Conservation (phyloP, 2,888 invertebrate genomes). For the Drosophila pseudotakahashii region DNA sequence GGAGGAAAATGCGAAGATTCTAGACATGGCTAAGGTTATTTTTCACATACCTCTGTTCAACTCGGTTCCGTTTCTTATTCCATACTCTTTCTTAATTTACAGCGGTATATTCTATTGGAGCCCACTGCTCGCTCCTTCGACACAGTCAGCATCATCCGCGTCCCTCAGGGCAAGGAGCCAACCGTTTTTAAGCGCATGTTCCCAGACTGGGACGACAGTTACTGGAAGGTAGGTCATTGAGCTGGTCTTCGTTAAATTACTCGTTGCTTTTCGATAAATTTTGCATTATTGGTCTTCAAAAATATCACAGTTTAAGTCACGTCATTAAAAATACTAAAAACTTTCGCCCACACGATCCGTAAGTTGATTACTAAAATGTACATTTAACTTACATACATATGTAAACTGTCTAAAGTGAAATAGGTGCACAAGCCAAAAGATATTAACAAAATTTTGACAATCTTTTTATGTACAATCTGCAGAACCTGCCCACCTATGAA, state of each 20-base stretch:
- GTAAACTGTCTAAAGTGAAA: too few species aligned
- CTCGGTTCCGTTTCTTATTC: not conserved
- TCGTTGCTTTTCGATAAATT: not conserved
- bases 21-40: constrained; percentile 89
- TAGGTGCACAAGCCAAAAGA: not conserved
- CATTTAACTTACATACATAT: too few species aligned
- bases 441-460: not conserved
- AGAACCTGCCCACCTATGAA: constrained; percentile 83
- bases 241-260: constrained; percentile 1
- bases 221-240: constrained; percentile 87
- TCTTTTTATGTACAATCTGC: constrained; percentile 17
- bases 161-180: constrained; percentile 91
- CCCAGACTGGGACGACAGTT: constrained; percentile 89
- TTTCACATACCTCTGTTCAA: not conserved
- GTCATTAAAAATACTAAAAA: too few species aligned
- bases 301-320: too few species aligned
- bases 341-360: not conserved
- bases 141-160: constrained; percentile 88
- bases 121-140: constrained; percentile 88
- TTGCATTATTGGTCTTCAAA: too few species aligned
- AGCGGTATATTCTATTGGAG: constrained; percentile 90
- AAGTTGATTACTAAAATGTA: constrained; percentile 39
- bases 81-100: constrained; percentile 25
- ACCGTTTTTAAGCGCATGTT: constrained; percentile 90
- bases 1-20: constrained; percentile 90